Evolutionary conservation across 2,888 invertebrate species (phyloP).

Genomic region (Aethes cnicana): DNA sequence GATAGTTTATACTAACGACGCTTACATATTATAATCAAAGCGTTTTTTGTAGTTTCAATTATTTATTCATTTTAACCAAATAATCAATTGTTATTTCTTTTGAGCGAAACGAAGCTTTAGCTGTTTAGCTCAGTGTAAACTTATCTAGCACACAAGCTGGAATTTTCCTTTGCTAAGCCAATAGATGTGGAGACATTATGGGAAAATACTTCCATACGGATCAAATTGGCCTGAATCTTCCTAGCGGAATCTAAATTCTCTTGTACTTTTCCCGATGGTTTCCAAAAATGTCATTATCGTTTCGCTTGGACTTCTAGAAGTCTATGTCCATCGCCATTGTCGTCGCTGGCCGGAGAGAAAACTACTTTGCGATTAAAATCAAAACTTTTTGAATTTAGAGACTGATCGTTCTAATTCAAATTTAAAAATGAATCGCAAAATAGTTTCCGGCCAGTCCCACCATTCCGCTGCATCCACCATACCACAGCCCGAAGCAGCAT

Average conservation of each 20-base stretch:
- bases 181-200: conserved; percentile 58
- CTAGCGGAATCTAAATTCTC: conserved; percentile 40
- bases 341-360: conserved; percentile 49
- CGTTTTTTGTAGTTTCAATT: conserved; percentile 39
- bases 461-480: conserved; percentile 74
- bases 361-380: conserved; percentile 46
- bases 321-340: conserved; percentile 65
- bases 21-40: conserved; percentile 58
- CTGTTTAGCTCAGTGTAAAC: conserved; percentile 45
- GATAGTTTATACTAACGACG: conserved; percentile 56
- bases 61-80: conserved; percentile 35
- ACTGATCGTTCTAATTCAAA: conserved; percentile 23
- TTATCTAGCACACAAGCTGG: conserved; percentile 43
- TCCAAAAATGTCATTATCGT: conserved; percentile 47
- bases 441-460: conserved; percentile 54
- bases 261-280: conserved; percentile 62
- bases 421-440: conserved; percentile 55
- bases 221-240: conserved; percentile 43
- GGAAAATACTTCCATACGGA: conserved; percentile 52
- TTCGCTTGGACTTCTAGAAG: conserved; percentile 72
- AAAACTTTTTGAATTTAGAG: conserved; percentile 26
- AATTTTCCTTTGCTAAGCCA: conserved; percentile 59
- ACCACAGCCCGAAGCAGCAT: conserved; percentile 79
- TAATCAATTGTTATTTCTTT: conserved; percentile 37
- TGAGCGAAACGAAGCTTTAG: conserved; percentile 47